Conservation (phyloP, 2,113 vertebrate genomes). For the Notechis scutatus region DNA sequence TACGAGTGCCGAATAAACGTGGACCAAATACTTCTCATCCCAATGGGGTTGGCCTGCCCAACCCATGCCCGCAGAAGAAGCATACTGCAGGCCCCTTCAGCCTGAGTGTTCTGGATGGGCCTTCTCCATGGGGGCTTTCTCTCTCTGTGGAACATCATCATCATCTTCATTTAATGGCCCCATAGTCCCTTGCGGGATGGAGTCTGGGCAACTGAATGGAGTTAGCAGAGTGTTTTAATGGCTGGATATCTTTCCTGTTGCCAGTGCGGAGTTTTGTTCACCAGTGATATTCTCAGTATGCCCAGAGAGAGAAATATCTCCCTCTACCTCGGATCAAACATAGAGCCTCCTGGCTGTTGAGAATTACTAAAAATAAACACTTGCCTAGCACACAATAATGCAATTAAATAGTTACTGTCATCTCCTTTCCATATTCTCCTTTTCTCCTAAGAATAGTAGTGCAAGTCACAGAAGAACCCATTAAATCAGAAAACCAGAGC, state of each 20-base stretch:
- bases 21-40: not conserved
- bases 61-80: not conserved
- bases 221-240: too few relatives aligned
- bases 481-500: conserved; percentile 12
- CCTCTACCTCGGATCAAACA: too few relatives aligned
- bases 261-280: too few relatives aligned
- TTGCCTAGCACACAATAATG: conserved; percentile 26
- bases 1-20: not conserved
- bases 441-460: conserved; percentile 25
- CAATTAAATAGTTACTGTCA: conserved; percentile 32
- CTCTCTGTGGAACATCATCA: too few relatives aligned
- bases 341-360: conserved; percentile 36
- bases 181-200: too few relatives aligned
- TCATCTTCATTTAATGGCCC: too few relatives aligned
- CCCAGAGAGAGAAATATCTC: too few relatives aligned
- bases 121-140: too few relatives aligned
- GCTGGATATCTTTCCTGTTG: too few relatives aligned
- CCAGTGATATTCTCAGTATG: too few relatives aligned
- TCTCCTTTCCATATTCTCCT: not conserved
- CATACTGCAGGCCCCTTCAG: not conserved
- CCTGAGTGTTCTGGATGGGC: not conserved
- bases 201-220: too few relatives aligned
- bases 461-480: conserved; percentile 42
- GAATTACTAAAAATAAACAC: conserved; percentile 57
- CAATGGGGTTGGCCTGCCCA: not conserved